Base-by-base conservation (phyloP, 1,140 invertebrate genomes). In the Drosophila kikkawai region DNA sequence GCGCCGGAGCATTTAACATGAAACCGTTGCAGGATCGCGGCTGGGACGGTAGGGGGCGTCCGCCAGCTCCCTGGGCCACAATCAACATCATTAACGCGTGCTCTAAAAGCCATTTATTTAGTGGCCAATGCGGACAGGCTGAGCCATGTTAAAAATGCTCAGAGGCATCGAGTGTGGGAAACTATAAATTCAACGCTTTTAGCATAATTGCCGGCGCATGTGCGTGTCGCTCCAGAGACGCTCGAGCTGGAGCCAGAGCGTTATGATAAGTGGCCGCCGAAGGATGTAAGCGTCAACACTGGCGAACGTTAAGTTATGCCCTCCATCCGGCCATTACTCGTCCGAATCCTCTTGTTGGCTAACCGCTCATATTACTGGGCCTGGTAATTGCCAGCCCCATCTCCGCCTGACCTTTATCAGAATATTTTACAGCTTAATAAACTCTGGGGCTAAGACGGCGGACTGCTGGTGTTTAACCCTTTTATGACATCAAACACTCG, bases 121-220 rank as follows among this genome's bases (percentile, higher is more conserved):
- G 61, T 67, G 67, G 69, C 67, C 69, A 73, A 75, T 64, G 82
- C 68, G 56, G 82, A 81, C 82, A 74, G 67, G 82, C 39, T 65
- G 74, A 78, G 84, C 84, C 63, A 50, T 80, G 76, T 77, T 83
- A 69, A 88, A 80, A 84, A 83, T 78, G 60, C 48, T 65, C 65
- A 65, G 65, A n/a, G 45, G 58, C 34, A 70, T 48, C 51, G 70
- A 60, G 71, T 67, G 50, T 68, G 81, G 78, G 58, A 67, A 90
- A 90, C 85, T 90, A 88, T 88, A 88, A 88, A 88, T 88, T 88
- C 83, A 75, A 85, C 81, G 82, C 85, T 88, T 90, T 88, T 88
- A 90, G 79, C 85, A 88, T 88, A 88, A 88, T 88, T 90, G 81
- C 78, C 70, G 74, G 61, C 74, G 80, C 80, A 83, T 86, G 84